Percentiles rank a stretch among this genome's conserved stretches.
Conservation (phyloP, 2,113 vertebrate genomes). For the Dunckerocampus dactyliophorus region DNA sequence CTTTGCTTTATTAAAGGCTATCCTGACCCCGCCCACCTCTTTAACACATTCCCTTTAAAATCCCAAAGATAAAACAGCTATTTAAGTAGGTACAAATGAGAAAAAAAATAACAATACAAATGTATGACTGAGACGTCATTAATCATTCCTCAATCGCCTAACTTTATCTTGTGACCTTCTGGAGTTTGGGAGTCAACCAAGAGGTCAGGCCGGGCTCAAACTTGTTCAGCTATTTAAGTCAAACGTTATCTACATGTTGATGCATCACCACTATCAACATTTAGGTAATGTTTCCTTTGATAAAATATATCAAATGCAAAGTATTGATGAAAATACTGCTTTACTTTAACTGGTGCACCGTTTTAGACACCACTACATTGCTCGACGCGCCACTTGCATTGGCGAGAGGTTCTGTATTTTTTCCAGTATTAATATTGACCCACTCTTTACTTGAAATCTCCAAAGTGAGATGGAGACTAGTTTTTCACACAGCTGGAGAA, state of each 20-base stretch:
- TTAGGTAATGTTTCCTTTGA: not conserved
- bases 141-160: not conserved
- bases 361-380: too few relatives aligned
- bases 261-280: not conserved
- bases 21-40: not conserved
- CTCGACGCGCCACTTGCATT: too few relatives aligned
- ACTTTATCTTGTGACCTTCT: slow-evolving; percentile 4
- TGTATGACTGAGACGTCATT: not conserved
- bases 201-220: not conserved
- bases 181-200: not conserved
- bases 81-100: not conserved
- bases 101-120: not conserved
- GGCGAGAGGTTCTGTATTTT: too few relatives aligned
- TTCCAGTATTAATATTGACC: too few relatives aligned
- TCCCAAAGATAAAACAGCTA: not conserved
- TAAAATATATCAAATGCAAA: too few relatives aligned
- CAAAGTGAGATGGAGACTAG: not conserved
- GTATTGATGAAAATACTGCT: too few relatives aligned
- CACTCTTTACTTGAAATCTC: not conserved
- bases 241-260: not conserved
- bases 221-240: not conserved
- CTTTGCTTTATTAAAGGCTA: not conserved
- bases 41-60: not conserved
- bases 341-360: too few relatives aligned
- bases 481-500: slow-evolving; percentile 23